Percentiles rank a stretch among this genome's conserved stretches.
phyloP scores from a whole-genome alignment of 2,113 vertebrate species.

The Crocuta crocuta region DNA sequence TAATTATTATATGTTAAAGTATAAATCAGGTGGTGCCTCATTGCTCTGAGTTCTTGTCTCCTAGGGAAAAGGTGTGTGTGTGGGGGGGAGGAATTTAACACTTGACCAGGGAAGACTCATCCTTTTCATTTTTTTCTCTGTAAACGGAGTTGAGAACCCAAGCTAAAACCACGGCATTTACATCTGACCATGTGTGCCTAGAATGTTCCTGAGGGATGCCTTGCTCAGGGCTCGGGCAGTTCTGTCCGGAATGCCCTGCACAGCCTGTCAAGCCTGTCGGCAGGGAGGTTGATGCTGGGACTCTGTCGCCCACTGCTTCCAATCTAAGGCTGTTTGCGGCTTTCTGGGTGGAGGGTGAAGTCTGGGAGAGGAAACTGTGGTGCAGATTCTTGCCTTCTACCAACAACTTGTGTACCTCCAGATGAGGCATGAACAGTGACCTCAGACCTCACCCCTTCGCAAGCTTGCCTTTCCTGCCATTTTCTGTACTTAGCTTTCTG shows the following conservation, averaged over 20 bases:
- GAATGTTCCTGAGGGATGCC: neutral
- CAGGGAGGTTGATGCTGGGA: neutral
- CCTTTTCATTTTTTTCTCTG: neutral
- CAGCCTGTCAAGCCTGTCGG: neutral
- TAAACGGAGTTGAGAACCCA: neutral
- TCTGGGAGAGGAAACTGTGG: neutral
- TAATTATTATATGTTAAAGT: neutral
- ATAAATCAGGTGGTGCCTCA: neutral
- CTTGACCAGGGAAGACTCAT: neutral
- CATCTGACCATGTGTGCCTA: fast-evolving
- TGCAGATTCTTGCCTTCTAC: neutral
- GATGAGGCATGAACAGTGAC: neutral
- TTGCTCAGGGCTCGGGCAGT: neutral
- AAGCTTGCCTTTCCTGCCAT: neutral
- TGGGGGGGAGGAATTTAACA: neutral
- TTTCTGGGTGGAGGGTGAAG: neutral
- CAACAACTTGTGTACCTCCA: neutral
- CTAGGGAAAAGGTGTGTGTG: neutral
- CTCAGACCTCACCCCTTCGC: neutral
- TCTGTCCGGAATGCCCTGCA: neutral
- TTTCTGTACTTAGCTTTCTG: neutral
- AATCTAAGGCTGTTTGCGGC: neutral
- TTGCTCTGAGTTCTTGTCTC: neutral
- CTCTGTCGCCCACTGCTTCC: neutral
- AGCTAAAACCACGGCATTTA: neutral